Evolutionary conservation across 2,797 vertebrate genomes (phyloP), one percentile per base, ranked within the genome.

Genomic region (Microtus obscurus): DNA sequence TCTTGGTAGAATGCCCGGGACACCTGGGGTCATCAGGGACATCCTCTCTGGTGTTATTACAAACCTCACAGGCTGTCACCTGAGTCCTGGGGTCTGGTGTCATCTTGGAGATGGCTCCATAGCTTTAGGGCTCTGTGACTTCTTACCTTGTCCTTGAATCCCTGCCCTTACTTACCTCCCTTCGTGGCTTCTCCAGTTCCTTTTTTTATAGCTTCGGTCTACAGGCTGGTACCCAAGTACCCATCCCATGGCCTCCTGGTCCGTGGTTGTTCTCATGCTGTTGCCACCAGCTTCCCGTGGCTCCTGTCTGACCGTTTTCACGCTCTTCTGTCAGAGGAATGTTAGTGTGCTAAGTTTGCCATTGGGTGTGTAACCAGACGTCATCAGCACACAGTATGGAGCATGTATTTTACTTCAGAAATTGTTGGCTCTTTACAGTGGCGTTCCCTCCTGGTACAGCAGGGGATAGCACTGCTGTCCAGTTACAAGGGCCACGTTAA

Each of bases 61-160:
- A 97, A 79, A 82, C 48, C 89, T 77, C 10, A 3, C 29, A 2
- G 0, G 0, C 0, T 51, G 40, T 79, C 77, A 63, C 87, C 0
- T 0, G 73, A 94, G 95, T 86, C 59, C 82, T 0, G 0, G 69
- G 73, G 37, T 95, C 69, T 77, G 61, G 12, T 43, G 0, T 95
- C 93, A 65, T 45, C 0, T 3, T 48, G 74, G 48, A 85, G 80
- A 81, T 81, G 5, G 67, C 90, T 21, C 85, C 95, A 89, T 51
- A 67, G 61, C 85, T 27, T 93, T 27, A 29, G 61, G 78, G 27
- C 63, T 43, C 95, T 40, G 10, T 90, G 0, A 16, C 74, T 69
- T 76, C 67, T 29, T 73, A 71, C 87, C 69, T 1, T 83, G 80
- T 90, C 90, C 74, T 63, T 93, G 76, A 82, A 82, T 97, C 77